Evolutionary conservation across 2,888 invertebrate genomes (phyloP), one percentile per base, ranked within the genome.

Genomic region (Cantharis rufa): DNA sequence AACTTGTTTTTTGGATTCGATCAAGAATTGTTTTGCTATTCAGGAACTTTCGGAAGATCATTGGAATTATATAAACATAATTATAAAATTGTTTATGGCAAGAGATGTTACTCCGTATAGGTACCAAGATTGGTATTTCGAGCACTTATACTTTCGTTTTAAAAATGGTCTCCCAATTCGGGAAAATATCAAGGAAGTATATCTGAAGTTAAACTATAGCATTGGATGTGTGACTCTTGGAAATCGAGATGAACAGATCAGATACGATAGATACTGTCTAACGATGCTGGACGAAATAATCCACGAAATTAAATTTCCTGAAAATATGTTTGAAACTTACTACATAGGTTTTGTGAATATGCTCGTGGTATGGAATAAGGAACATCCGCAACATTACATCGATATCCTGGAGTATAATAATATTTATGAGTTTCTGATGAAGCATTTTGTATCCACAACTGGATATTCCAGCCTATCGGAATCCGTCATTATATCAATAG

Each of bases 41-140:
- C 15, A 70, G 4, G 18, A 62, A 5, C 16, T 78, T 9, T 32
- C 32, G 9, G 71, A 69, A 16, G 72, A 70, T 32, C 73, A 73
- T 64, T 78, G 78, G 78, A 62, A 13, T 5, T 24, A 15, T n/a
- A 62, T 78, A 13, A 66, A 66, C 18, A 72, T 72, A 48, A 15
- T 78, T 10, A 63, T 75, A 2, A n/a, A 68, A 18, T 18, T 78
- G 13, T 68, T 75, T n/a, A 18, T 48, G 0, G 15, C 70, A 4
- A 78, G 73, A 16, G 15, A 70, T 9, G 73, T 75, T 63, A 13
- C 21, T 4, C 62, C 63, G 32, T 62, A 28, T 69, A 7, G 16
- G n/a, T 24, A 13, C 4, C 7, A 27, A 10, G 70, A 71, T 28
- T 75, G 21, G 24, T n/a, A 10, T 16, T 21, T 3, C 7, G 64